A percentile compares a stretch with the other conserved stretches of the same genome.
These are phyloP conservation scores for Leucoraja ocellata DNA, from an alignment of 2,797 vertebrate genomes.

Conservation along the genomic window DNA sequence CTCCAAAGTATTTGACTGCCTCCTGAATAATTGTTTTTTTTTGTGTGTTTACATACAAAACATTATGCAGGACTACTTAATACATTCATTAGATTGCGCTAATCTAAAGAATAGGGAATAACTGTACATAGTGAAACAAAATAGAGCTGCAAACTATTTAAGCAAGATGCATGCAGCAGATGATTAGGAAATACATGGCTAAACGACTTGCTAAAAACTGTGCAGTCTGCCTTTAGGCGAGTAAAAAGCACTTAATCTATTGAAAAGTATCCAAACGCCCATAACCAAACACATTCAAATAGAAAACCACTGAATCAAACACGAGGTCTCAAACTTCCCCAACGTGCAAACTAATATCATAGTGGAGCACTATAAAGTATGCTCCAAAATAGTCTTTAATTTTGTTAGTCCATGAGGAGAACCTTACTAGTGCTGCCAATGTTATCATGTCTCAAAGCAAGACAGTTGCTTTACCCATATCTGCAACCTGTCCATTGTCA, in stretches of 20 bases:
- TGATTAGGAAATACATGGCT: neutral
- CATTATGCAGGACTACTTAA: neutral
- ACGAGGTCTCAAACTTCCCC: neutral
- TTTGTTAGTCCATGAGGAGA: neutral
- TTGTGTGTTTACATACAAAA: neutral
- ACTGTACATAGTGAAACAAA: neutral
- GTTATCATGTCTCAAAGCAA: neutral
- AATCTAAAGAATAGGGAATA: conserved; percentile 15
- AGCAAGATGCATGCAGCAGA: neutral
- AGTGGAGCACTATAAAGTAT: neutral
- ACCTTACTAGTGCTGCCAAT: neutral
- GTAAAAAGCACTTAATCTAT: neutral
- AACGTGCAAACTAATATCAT: neutral
- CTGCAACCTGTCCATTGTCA: neutral
- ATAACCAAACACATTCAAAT: neutral
- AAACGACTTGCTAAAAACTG: neutral
- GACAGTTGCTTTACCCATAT: neutral
- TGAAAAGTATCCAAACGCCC: neutral
- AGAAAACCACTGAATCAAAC: neutral
- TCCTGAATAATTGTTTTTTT: neutral
- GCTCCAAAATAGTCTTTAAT: neutral
- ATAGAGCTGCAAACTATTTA: neutral
- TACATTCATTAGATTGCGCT: neutral
- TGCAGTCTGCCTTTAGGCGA: neutral
- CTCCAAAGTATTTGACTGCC: neutral